phyloP scores from a whole-genome alignment of 2,888 invertebrate genomes.

The Andrena minutula region DNA sequence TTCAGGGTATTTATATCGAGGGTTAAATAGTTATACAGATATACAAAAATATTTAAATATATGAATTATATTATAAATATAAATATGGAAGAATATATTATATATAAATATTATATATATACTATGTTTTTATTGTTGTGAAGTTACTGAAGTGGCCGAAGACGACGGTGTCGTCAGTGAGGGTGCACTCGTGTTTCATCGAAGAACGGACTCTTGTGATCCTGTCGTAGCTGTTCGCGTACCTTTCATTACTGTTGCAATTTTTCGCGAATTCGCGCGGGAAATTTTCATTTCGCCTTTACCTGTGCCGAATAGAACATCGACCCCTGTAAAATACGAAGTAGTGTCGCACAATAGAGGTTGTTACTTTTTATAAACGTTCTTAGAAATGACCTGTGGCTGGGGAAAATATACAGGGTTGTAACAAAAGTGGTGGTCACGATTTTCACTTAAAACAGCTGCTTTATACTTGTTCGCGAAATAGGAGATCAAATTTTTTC shows the following conservation, averaged over 20 bases:
- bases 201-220: constrained; percentile 44
- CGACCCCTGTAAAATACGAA: background rate
- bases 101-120: constrained; percentile 60
- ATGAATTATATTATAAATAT: constrained; percentile 70
- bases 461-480: too few relatives aligned
- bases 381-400: background rate
- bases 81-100: constrained; percentile 51
- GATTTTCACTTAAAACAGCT: background rate
- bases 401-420: background rate
- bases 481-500: too few relatives aligned
- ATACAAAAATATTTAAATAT: constrained; percentile 72
- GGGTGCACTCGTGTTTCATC: constrained; percentile 55
- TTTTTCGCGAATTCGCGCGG: background rate
- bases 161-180: constrained; percentile 32
- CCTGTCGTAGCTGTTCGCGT: constrained; percentile 37
- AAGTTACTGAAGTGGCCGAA: constrained; percentile 58
- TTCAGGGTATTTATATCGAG: constrained; percentile 77
- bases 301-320: background rate
- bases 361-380: background rate
- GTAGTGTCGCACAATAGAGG: background rate
- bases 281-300: background rate
- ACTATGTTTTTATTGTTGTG: constrained; percentile 75
- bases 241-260: constrained; percentile 10
- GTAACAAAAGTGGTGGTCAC: background rate
- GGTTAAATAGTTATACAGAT: constrained; percentile 76